Conservation (phyloP, 1,140 invertebrate species). For the Onthophagus taurus region DNA sequence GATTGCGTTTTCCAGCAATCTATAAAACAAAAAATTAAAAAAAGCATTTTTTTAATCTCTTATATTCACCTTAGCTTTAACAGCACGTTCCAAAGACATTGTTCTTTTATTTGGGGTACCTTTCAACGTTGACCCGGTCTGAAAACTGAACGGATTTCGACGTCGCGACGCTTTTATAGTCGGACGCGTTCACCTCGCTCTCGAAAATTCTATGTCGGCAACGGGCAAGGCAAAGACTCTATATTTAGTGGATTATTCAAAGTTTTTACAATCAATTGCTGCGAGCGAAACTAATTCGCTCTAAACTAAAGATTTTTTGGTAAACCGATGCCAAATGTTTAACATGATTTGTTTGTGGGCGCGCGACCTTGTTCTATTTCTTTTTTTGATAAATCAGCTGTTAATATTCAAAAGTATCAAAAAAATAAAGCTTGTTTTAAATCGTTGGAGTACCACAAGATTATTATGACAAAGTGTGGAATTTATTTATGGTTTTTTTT, state of each 20-base stretch:
- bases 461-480: too few species aligned
- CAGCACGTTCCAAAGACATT: constrained; percentile 74
- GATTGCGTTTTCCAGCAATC: constrained; percentile 83
- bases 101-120: constrained; percentile 19
- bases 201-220: too few species aligned
- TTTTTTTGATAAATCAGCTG: too few species aligned
- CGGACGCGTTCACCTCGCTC: constrained; percentile 12
- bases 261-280: constrained; percentile 17
- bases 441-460: too few species aligned
- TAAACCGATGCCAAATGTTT: too few species aligned
- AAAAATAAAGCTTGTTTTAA: too few species aligned
- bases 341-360: too few species aligned
- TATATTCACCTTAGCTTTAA: constrained; percentile 64
- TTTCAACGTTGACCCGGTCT: neutral
- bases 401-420: too few species aligned
- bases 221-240: constrained; percentile 11
- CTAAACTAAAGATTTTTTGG: too few species aligned
- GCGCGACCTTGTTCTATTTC: too few species aligned
- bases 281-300: too few species aligned
- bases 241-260: constrained; percentile 33
- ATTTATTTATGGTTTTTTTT: too few species aligned
- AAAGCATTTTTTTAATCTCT: neutral
- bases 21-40: constrained; percentile 36
- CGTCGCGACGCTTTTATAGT: constrained; percentile 29
- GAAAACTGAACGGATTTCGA: constrained; percentile 18